Conservation (phyloP, 2,113 vertebrate genomes). For the Phasianus colchicus region DNA sequence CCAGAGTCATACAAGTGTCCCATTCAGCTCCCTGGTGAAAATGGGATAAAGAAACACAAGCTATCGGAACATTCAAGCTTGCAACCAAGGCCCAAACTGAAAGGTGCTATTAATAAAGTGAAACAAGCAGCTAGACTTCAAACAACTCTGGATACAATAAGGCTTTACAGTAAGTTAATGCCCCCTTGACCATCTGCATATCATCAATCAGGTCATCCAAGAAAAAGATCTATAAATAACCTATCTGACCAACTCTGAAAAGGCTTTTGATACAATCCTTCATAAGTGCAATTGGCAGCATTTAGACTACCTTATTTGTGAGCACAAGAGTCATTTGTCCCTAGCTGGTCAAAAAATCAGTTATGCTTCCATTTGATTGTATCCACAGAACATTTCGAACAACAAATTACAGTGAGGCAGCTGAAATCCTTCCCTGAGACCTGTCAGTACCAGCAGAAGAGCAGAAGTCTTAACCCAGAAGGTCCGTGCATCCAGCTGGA, state of each 20-base stretch:
- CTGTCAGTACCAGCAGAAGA: background rate
- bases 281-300: background rate
- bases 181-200: constrained; percentile 67
- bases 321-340: constrained; percentile 48
- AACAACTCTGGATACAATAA: constrained; percentile 64
- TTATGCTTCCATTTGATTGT: background rate
- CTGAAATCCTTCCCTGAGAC: background rate
- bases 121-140: constrained; percentile 69
- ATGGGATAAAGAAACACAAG: constrained; percentile 50
- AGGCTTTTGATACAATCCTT: constrained; percentile 51
- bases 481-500: background rate
- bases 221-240: constrained; percentile 70
- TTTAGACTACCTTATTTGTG: constrained; percentile 39
- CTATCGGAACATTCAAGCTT: constrained; percentile 38
- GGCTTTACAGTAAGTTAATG: constrained; percentile 48
- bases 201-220: constrained; percentile 71
- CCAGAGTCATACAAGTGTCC: constrained; percentile 43
- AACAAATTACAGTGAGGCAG: background rate
- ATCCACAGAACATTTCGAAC: background rate
- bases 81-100: constrained; percentile 42
- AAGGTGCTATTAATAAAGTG: constrained; percentile 68
- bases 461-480: background rate
- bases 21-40: constrained; percentile 53
- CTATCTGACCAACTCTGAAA: constrained; percentile 52
- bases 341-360: constrained; percentile 26